Evolutionary conservation across 2,888 invertebrate species (phyloP), one percentile per base, ranked within the genome.

Genomic region (Phrixothrix hirtus): DNA sequence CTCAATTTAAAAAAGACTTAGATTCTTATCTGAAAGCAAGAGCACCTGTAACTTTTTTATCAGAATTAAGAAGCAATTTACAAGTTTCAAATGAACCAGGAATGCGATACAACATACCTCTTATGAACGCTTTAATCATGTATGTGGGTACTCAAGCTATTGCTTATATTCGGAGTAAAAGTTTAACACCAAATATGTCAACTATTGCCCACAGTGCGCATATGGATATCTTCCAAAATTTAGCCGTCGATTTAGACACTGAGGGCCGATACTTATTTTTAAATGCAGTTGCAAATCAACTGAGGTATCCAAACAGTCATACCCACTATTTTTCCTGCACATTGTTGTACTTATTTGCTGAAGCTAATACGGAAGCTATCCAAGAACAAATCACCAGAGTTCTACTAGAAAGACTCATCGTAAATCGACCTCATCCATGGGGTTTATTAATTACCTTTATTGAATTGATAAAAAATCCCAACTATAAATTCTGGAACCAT

Each of bases 321-420:
- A 99, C 99, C 12, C 98, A 99, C 79, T 99, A 99, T 80, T 99
- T 99, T 81, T 97, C 97, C 70, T 97, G 98, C 75, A 93, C 95
- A 26, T 83, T 99, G 41, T 81, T 99, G 58, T 97, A 98, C 76
- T 80, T 99, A 64, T 99, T 99, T 78, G 93, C 93, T 35, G 97
- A 98, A 75, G 96, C 97, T 4, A 96, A 97, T 72, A 89, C 93
- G 0, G 95, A 97, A 76, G 94, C 95, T 3, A 95, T 99, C 55
- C 98, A 99, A 75, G 99, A 99, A 76, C 98, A 98, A 75, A 97
- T 98, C 43, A 97, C 96, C 0, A 80, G 97, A 69, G 98, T 98
- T 64, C 80, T 99, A 44, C 82, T 99, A 50, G 99, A 99, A 74
- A 81, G 99, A 63, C 82, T 99, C 52, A 98, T 99, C 63, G 98